Base-by-base conservation (phyloP, 2,113 vertebrate genomes). In the Mirounga angustirostris region DNA sequence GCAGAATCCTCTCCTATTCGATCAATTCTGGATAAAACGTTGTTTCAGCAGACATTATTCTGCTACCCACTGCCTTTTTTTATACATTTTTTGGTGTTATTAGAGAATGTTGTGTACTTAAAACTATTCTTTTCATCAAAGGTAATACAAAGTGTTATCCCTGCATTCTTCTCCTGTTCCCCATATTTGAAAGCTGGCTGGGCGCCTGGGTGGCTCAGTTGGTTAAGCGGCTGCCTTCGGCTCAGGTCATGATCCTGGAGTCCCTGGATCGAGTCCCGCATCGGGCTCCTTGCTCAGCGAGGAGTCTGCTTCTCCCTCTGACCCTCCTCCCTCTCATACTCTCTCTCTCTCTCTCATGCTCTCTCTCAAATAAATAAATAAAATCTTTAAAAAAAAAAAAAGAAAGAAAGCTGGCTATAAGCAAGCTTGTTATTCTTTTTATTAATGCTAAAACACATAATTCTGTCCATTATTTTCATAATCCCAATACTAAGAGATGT, bases 1-100 rank as follows among this genome's bases (percentile, higher is more conserved):
- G 13, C 36, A 88, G 36, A 80, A 30, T 78, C 4, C 6, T 84
- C n/a, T 58, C 43, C 1, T 83, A 28, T 76, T 91, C 76, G 28
- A 59, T 74, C 52, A 86, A 7, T 76, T 87, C 69, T 84, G 52
- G 24, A 65, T 52, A 91, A 95, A 95, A 74, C 78, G 5, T 85
- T 54, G 40, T 85, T 67, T 71, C 33, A 78, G 28, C 5, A 93
- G 30, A 43, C 3, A 63, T 54, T 33, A 24, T n/a, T 71, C 71
- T 76, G 3, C 6, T 85, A 33, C 28, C 22, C 5, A 50, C 52
- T 36, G 24, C 1, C 8, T 67, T 90, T 83, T 1, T 22, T 73
- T 40, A 36, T 0, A 73, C 19, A 7, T 30, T 71, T 78, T 65
- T 78, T 43, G 24, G 24, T 56, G 7, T 2, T 43, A 28, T 56